phyloP scores from a whole-genome alignment of 2,888 invertebrate genomes.

The Parnassius apollo region DNA sequence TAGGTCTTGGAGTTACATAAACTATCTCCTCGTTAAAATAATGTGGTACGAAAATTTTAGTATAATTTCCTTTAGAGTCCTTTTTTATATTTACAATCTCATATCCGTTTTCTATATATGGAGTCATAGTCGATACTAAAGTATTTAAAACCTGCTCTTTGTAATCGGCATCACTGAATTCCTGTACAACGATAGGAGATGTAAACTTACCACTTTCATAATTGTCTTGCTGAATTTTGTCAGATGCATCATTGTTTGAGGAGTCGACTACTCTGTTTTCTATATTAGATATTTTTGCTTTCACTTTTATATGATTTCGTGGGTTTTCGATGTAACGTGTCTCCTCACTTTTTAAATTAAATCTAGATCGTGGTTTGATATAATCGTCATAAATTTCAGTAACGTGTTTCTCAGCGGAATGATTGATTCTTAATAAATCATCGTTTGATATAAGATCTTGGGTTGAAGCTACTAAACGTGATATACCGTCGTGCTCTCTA shows the following conservation, averaged over 20 bases:
- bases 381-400: conserved; percentile 56
- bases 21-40: conserved; percentile 46
- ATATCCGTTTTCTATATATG: conserved; percentile 67
- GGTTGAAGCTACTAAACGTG: conserved; percentile 79
- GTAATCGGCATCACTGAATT: conserved; percentile 47
- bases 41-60: conserved; percentile 35
- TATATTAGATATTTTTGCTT: conserved; percentile 62
- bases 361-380: conserved; percentile 55
- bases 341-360: conserved; percentile 41
- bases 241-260: conserved; percentile 39
- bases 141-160: conserved; percentile 64
- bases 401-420: conserved; percentile 61
- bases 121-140: conserved; percentile 69
- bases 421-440: conserved; percentile 84
- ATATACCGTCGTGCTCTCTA: conserved; percentile 57
- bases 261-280: conserved; percentile 49
- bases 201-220: conserved; percentile 59
- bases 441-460: conserved; percentile 83
- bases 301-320: conserved; percentile 53
- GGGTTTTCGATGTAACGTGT: conserved; percentile 38
- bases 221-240: conserved; percentile 42
- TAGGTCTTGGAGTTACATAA: conserved; percentile 79
- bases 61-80: conserved; percentile 45
- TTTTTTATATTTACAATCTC: conserved; percentile 67
- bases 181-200: conserved; percentile 75